A percentile compares a stretch with the other conserved stretches of the same genome.
Conservation (phyloP, 2,113 vertebrate genomes). For the Poeciliopsis retropinna region DNA sequence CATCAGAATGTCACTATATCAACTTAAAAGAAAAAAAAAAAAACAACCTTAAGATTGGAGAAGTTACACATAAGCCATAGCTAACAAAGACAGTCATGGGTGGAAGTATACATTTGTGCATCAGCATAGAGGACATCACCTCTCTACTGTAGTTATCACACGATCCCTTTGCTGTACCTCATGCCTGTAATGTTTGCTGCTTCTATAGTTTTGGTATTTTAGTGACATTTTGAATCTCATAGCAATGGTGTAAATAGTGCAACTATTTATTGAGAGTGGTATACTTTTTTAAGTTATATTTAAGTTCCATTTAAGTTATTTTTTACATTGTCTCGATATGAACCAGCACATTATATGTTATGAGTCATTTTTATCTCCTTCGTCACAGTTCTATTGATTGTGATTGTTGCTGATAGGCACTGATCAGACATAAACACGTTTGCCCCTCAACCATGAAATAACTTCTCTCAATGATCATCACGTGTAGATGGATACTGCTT, state of each 20-base stretch:
- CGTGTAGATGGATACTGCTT: constrained; percentile 53
- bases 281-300: constrained; percentile 99
- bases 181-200: constrained; percentile 98
- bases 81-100: constrained; percentile 75
- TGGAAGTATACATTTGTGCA: constrained; percentile 79
- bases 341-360: constrained; percentile 83
- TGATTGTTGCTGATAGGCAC: constrained; percentile 61
- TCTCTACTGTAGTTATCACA: constrained; percentile 91
- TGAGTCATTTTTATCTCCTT: constrained; percentile 59
- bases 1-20: constrained; percentile 78
- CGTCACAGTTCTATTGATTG: constrained; percentile 52
- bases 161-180: constrained; percentile 94
- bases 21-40: constrained; percentile 63
- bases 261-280: constrained; percentile 99
- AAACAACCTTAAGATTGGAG: constrained; percentile 72
- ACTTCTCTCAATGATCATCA: constrained; percentile 38
- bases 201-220: constrained; percentile 87
- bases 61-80: constrained; percentile 84
- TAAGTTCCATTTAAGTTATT: constrained; percentile 99
- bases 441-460: constrained; percentile 42
- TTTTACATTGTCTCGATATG: constrained; percentile 90
- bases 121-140: constrained; percentile 82
- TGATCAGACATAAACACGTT: constrained; percentile 74
- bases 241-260: constrained; percentile 99
- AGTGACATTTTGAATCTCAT: constrained; percentile 89